Evolutionary conservation across 1,140 invertebrate genomes (phyloP).

Genomic region (Drosophila mojavensis): DNA sequence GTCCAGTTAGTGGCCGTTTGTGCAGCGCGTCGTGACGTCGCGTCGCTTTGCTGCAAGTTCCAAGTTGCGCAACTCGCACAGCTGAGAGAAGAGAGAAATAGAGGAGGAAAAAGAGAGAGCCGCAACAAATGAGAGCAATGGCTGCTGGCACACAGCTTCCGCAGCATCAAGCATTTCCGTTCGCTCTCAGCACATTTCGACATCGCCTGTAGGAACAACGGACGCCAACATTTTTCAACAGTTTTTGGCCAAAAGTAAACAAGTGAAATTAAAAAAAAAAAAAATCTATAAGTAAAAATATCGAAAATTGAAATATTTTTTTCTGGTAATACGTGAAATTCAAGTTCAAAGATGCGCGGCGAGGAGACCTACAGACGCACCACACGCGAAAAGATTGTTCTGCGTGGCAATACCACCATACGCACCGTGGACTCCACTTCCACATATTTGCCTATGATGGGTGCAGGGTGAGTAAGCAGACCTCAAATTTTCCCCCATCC

Average conservation of each 20-base stretch:
- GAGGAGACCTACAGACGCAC: slow-evolving; percentile 81
- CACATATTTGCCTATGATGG: slow-evolving; percentile 77
- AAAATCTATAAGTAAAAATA: slow-evolving; percentile 1
- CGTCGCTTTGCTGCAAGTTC: slow-evolving; percentile 37
- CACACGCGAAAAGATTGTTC: slow-evolving; percentile 81
- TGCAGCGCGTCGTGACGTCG: slow-evolving; percentile 51
- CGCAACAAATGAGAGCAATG: slow-evolving; percentile 14
- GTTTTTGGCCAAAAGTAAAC: slow-evolving; percentile 59
- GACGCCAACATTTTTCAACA: slow-evolving; percentile 62
- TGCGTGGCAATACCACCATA: slow-evolving; percentile 81
- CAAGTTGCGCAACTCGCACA: slow-evolving; percentile 66
- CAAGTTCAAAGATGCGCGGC: slow-evolving; percentile 63
- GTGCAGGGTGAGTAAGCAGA: slow-evolving; percentile 58
- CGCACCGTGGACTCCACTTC: slow-evolving; percentile 82
- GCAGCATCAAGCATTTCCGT: slow-evolving; percentile 24
- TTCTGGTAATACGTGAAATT: slow-evolving; percentile 8
- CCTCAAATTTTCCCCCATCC: neutral
- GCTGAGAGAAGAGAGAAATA: slow-evolving; percentile 18
- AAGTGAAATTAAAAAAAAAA: slow-evolving; percentile 29
- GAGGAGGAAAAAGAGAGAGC: neutral
- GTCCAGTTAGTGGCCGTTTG: slow-evolving; percentile 62
- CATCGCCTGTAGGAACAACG: slow-evolving; percentile 46
- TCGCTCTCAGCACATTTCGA: slow-evolving; percentile 51
- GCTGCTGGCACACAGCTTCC: slow-evolving; percentile 46
- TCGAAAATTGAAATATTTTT: slow-evolving; percentile 6